Base-by-base conservation (phyloP, 1,140 invertebrate species). In the Neodiprion virginianus region DNA sequence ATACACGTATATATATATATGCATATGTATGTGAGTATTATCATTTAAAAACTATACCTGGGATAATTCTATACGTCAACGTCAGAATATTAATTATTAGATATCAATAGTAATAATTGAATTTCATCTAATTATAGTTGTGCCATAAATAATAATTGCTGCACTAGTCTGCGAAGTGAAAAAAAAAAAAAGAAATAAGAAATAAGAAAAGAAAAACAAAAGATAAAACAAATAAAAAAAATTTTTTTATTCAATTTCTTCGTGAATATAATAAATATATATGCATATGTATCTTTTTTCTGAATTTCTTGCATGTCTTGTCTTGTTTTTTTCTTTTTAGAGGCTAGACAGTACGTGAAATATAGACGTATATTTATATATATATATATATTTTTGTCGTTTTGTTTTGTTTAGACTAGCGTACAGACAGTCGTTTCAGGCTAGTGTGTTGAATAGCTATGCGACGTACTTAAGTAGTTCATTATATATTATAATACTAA, bases 361-460 rank as follows among this genome's bases (percentile, higher is more conserved):
- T 61, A 12, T 65, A 9, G 69, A 61, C 48, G 28, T 40, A 40
- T 40, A 40, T 40, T 40, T 40, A 40, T 40, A 40, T 65, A 65
- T 17, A 65, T 17, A 17, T 65, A 65, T n/a, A 66, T 66, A 66
- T 66, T n/a, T 66, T 66, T 66, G 14, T 66, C 61, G 61, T 78
- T 80, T 76, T 67, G 75, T 80, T 76, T 76, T 70, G 66, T 71
- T 23, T 72, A 77, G 83, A 86, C 84, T 87, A 86, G 84, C 76
- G 72, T 79, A 65, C 78, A 80, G 74, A 79, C 75, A 74, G 77
- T 84, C 75, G 75, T 76, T 70, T 78, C 74, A 47, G 76, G 81
- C 78, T 80, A 81, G 79, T 83, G 8, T 61, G 83, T 77, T 82
- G 74, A 83, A 83, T 74, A 74, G 72, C 76, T 75, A 71, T 80